Percentiles rank a stretch among this genome's conserved stretches.
These are phyloP conservation scores for Diaphora mendica DNA, from an alignment of 2,888 invertebrate genomes.

Conservation along the genomic window DNA sequence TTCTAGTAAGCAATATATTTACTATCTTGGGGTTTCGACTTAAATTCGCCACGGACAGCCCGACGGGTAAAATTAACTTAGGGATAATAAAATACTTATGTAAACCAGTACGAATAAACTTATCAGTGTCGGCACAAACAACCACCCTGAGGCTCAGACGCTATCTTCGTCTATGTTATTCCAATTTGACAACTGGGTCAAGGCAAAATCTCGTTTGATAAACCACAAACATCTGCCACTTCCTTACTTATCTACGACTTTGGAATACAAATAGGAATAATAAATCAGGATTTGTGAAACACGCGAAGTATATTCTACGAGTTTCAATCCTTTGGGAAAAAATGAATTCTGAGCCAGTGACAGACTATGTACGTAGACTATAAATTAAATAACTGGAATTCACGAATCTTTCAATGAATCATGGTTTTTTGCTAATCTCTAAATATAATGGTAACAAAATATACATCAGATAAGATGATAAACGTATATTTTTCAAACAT, in stretches of 20 bases:
- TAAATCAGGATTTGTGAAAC: conserved; percentile 31
- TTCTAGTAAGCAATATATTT: not conserved
- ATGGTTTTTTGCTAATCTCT: not conserved
- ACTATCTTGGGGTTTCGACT: not conserved
- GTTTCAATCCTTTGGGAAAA: not conserved
- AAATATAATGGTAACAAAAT: not conserved
- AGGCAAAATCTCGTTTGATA: conserved; percentile 27
- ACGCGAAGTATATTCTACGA: not conserved
- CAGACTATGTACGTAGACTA: not conserved
- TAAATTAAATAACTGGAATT: not conserved
- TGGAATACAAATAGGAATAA: conserved; percentile 22
- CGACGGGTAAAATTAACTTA: not conserved
- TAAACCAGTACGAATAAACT: conserved; percentile 1
- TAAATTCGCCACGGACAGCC: not conserved
- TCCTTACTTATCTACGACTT: conserved; percentile 15
- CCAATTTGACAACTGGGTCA: conserved; percentile 32
- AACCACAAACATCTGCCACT: conserved; percentile 21
- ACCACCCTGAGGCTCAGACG: not conserved
- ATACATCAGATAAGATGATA: not conserved
- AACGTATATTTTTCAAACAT: not conserved
- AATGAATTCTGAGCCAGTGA: not conserved
- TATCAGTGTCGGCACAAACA: not conserved
- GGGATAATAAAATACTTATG: not conserved
- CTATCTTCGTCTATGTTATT: conserved; percentile 13
- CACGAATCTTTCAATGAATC: not conserved